Conservation (phyloP, 2,888 invertebrate genomes). For the Amphimallon solstitiale region DNA sequence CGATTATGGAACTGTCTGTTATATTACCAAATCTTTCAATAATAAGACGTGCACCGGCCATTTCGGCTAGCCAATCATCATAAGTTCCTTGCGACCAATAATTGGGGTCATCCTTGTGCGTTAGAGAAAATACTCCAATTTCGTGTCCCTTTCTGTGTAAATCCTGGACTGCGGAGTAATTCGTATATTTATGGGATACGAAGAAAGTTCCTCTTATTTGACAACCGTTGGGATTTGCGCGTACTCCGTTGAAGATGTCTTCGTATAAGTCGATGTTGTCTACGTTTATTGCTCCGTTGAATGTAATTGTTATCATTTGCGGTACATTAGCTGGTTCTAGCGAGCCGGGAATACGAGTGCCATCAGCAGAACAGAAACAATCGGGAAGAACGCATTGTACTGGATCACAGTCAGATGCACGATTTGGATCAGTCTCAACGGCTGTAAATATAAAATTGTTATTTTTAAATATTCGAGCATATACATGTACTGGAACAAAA, state of each 20-base stretch:
- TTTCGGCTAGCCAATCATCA: constrained; percentile 94
- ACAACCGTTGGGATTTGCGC: constrained; percentile 89
- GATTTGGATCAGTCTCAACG: constrained; percentile 89
- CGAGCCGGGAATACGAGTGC: constrained; percentile 87
- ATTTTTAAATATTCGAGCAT: not conserved
- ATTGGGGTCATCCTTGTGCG: constrained; percentile 91
- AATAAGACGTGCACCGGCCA: constrained; percentile 90
- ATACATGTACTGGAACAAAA: too few relatives aligned
- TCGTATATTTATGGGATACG: constrained; percentile 91
- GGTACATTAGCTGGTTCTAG: constrained; percentile 87
- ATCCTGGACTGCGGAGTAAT: constrained; percentile 90
- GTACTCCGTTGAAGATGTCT: constrained; percentile 87
- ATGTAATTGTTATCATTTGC: constrained; percentile 94
- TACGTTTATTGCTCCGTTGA: constrained; percentile 92
- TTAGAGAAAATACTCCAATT: constrained; percentile 90
- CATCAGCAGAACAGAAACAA: constrained; percentile 93
- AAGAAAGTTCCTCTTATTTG: constrained; percentile 91
- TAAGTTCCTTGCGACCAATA: constrained; percentile 90
- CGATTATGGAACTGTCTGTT: constrained; percentile 90
- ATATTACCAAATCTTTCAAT: constrained; percentile 91
- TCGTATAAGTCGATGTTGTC: constrained; percentile 94
- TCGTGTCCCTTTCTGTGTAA: constrained; percentile 90
- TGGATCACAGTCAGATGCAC: constrained; percentile 91
- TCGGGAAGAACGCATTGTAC: constrained; percentile 90
- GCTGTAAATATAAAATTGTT: constrained; percentile 67